Conservation (phyloP, 2,888 invertebrate genomes). For the Archaeoteleia sp. region DNA sequence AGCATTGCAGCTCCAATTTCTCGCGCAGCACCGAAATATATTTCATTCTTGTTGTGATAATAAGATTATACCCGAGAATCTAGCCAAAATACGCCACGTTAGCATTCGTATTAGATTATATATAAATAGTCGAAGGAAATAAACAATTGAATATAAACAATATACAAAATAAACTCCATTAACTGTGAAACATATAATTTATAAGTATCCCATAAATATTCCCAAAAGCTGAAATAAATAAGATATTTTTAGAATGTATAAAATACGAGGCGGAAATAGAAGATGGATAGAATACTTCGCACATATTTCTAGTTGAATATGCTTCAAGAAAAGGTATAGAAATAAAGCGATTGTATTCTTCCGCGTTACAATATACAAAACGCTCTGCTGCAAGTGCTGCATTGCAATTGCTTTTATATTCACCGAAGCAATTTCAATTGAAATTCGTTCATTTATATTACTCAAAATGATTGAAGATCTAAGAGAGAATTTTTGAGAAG, state of each 20-base stretch:
- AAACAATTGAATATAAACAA: not conserved
- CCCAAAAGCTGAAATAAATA: slow-evolving; percentile 22
- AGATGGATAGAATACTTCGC: slow-evolving; percentile 28
- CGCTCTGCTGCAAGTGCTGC: slow-evolving; percentile 7
- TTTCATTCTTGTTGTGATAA: slow-evolving; percentile 13
- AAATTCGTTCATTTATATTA: not conserved
- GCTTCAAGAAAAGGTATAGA: slow-evolving; percentile 20
- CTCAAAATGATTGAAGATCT: slow-evolving; percentile 13
- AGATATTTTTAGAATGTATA: slow-evolving; percentile 29
- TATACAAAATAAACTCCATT: too few relatives aligned
- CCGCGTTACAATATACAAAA: slow-evolving; percentile 7
- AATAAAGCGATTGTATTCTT: slow-evolving; percentile 18
- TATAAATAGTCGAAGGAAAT: slow-evolving; percentile 4
- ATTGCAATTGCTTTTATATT: slow-evolving; percentile 5
- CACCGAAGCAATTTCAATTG: slow-evolving; percentile 10
- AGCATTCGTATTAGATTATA: slow-evolving; percentile 7
- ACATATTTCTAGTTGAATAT: slow-evolving; percentile 22
- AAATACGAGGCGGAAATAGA: slow-evolving; percentile 27
- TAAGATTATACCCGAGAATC: slow-evolving; percentile 4
- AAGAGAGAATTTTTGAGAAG: slow-evolving; percentile 5
- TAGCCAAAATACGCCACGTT: slow-evolving; percentile 3
- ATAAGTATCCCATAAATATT: too few relatives aligned
- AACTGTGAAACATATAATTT: too few relatives aligned
- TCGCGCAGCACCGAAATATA: slow-evolving; percentile 8
- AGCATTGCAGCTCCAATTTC: slow-evolving; percentile 17